Conservation (phyloP, 1,140 invertebrate genomes). For the Papilio polyxenes region DNA sequence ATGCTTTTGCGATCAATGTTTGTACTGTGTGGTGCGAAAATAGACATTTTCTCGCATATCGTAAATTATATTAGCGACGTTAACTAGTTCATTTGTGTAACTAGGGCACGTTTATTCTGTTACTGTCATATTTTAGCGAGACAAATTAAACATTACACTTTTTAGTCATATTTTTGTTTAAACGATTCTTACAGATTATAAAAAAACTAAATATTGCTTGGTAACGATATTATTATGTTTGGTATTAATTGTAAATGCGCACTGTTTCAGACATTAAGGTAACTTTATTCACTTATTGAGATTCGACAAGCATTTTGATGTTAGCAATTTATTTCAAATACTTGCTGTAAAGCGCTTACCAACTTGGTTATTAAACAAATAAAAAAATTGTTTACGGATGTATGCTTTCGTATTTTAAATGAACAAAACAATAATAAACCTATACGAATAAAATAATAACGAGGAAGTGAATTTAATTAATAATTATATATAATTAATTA, state of each 20-base stretch:
- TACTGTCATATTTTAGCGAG: background rate
- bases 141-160: background rate
- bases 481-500: background rate
- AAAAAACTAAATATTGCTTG: background rate
- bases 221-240: background rate
- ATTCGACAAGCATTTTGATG: background rate
- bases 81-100: conserved; percentile 21
- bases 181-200: background rate
- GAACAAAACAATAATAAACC: background rate
- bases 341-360: background rate
- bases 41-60: conserved; percentile 27
- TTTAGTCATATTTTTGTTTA: background rate
- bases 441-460: conserved; percentile 5
- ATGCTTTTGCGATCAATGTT: conserved; percentile 32
- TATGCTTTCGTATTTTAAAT: background rate
- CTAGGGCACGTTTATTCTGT: conserved; percentile 29
- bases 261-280: no score
- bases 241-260: no score
- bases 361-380: background rate
- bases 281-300: no score
- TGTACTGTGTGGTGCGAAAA: conserved; percentile 17
- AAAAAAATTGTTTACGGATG: conserved; percentile 11
- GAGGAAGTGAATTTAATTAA: background rate
- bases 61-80: conserved; percentile 25
- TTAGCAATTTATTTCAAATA: background rate